Evolutionary conservation across 2,888 invertebrate genomes (phyloP), one percentile per base, ranked within the genome.

Genomic region (Sesia bembeciformis): DNA sequence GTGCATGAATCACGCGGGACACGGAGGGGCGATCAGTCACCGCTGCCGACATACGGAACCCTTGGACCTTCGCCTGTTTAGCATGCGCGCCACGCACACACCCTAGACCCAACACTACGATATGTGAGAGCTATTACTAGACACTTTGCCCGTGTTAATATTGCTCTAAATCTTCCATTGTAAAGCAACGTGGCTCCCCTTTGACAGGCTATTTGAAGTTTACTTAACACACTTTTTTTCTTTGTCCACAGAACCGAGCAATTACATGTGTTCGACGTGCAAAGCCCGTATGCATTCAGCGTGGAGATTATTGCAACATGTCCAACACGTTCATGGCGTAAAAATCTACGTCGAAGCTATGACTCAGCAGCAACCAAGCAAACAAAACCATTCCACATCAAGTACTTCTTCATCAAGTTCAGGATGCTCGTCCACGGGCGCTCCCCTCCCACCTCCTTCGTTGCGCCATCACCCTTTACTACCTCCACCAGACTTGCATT

Each of bases 281-380:
- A 97, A 97, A 74, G 94, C 96, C 61, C 93, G 96, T 53, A 93
- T 96, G 66, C 94, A 94, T 67, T 97, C 97, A n/a, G 98, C 98
- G 4, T 98, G 98, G 98, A 92, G 95, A 56, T 91, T 98, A 58
- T 93, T 98, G 49, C 98, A 98, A 78, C 98, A 98, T 81, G 98
- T 96, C 40, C 98, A 98, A 81, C 95, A 95, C 72, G 93, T 95
- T 57, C 98, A 98, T 74, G 98, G 98, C 38, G 94, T 98, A 60
- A 96, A 97, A 81, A 96, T 98, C 72, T 98, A 97, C 90, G 92
- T 95, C 54, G 96, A 96, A 68, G 90, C 90, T 54, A 72, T 84
- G 63, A 84, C 87, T 3, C 86, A 84, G 58, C 83, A 75, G 56
- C 76, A 70, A 60, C 79, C 75, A 4, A 79, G 69, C 59, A 81